Percentiles rank a stretch among this genome's conserved stretches.
phyloP scores from a whole-genome alignment of 2,797 vertebrate genomes.

The Chloroceryle inda region DNA sequence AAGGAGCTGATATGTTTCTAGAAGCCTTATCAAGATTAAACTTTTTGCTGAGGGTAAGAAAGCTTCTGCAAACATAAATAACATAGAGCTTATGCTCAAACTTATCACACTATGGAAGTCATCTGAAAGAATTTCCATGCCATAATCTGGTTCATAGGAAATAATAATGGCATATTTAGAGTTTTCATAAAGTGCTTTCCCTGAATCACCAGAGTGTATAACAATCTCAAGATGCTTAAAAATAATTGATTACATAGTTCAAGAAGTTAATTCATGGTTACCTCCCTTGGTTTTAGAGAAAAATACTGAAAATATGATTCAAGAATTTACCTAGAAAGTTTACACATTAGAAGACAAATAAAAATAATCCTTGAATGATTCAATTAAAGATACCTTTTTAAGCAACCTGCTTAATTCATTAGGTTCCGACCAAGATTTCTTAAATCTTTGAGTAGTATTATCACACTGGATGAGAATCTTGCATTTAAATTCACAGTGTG shows the following conservation, averaged over 20 bases:
- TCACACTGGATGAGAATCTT: background rate
- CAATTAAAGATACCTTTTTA: background rate
- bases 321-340: background rate
- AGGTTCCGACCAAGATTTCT: background rate
- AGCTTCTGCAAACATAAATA: background rate
- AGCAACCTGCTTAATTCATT: background rate
- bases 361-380: background rate
- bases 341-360: background rate
- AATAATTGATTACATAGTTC: background rate
- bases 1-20: conserved; percentile 95
- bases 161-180: background rate
- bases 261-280: background rate
- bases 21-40: conserved; percentile 95
- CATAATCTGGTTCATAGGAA: background rate
- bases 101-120: background rate
- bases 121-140: background rate
- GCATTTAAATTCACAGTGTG: background rate
- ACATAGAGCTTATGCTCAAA: background rate
- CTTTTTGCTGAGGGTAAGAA: conserved; percentile 90
- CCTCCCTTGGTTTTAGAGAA: background rate
- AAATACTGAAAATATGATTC: background rate
- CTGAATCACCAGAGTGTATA: background rate
- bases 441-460: background rate
- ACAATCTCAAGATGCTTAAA: background rate
- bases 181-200: background rate